These are phyloP conservation scores for Disparrhopalites patrizii DNA, from an alignment of 2,888 invertebrate genomes.

Conservation along the genomic window DNA sequence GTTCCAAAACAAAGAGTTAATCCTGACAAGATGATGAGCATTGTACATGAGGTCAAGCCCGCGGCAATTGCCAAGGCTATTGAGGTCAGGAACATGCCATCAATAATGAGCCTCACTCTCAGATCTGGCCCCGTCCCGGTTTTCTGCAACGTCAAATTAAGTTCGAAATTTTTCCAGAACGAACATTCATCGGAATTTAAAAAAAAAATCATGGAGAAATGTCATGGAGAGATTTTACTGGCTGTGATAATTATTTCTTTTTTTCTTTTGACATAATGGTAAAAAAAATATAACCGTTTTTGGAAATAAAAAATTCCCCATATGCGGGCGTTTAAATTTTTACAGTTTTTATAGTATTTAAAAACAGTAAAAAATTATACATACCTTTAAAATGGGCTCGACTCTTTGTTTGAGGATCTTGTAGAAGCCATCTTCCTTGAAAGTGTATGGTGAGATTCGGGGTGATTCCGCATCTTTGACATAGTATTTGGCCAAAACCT, in stretches of 20 bases:
- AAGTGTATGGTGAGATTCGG: constrained; percentile 49
- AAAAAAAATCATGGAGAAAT: neutral
- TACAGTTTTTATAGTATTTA: no score
- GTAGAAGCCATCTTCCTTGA: constrained; percentile 49
- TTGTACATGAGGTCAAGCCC: constrained; percentile 29
- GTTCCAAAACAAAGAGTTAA: constrained; percentile 42
- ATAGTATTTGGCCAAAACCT: constrained; percentile 43
- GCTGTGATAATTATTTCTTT: neutral
- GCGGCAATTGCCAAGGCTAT: constrained; percentile 35
- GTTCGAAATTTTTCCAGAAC: neutral
- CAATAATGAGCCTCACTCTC: constrained; percentile 40
- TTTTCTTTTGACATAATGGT: no score
- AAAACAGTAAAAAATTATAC: neutral
- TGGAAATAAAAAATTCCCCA: neutral
- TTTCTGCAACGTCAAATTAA: constrained; percentile 29
- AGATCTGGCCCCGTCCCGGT: constrained; percentile 45
- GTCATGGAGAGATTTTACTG: neutral
- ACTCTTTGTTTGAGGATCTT: constrained; percentile 45
- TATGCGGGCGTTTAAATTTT: neutral
- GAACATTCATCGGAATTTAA: neutral
- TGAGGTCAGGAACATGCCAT: constrained; percentile 40
- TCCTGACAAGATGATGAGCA: constrained; percentile 42
- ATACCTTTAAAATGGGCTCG: constrained; percentile 39
- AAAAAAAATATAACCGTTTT: constrained; percentile 1
- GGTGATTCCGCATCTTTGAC: constrained; percentile 39